Conservation (phyloP, 1,140 invertebrate species). For the Drosophila sturtevanti region DNA sequence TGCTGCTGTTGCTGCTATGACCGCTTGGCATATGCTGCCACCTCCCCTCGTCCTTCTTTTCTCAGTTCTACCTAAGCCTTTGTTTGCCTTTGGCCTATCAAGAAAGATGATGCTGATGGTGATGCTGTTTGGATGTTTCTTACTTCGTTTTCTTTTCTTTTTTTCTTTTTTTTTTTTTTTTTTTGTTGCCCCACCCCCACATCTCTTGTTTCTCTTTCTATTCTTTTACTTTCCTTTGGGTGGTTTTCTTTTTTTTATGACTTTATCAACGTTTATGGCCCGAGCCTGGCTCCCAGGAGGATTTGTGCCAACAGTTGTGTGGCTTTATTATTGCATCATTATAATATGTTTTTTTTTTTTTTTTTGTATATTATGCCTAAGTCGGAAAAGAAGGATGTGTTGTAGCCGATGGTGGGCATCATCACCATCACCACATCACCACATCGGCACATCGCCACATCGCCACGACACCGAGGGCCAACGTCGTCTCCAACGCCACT, state of each 20-base stretch:
- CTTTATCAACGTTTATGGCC: conserved; percentile 70
- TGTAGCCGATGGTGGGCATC: neutral
- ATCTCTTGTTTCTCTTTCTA: too few relatives aligned
- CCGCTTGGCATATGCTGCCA: conserved; percentile 35
- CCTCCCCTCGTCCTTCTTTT: neutral
- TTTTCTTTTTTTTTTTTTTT: conserved; percentile 26
- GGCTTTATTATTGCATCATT: conserved; percentile 79
- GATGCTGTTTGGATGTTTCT: neutral
- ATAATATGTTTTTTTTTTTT: conserved; percentile 52
- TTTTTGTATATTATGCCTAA: neutral
- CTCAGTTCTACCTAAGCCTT: conserved; percentile 42
- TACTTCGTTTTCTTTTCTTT: conserved; percentile 25
- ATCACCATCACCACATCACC: conserved; percentile 19
- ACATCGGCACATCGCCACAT: conserved; percentile 38
- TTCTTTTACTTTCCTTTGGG: neutral
- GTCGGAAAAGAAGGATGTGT: neutral
- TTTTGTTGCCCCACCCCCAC: too few relatives aligned
- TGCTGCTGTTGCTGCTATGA: conserved; percentile 24
- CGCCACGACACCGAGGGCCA: conserved; percentile 12
- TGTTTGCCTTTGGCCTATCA: conserved; percentile 45
- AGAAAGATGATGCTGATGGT: conserved; percentile 29
- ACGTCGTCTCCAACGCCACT: conserved; percentile 33
- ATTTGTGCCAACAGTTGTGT: conserved; percentile 53
- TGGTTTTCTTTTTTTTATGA: conserved; percentile 58
- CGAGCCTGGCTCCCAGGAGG: conserved; percentile 41